Conservation (phyloP, 1,140 invertebrate species). For the Pantala flavescens region DNA sequence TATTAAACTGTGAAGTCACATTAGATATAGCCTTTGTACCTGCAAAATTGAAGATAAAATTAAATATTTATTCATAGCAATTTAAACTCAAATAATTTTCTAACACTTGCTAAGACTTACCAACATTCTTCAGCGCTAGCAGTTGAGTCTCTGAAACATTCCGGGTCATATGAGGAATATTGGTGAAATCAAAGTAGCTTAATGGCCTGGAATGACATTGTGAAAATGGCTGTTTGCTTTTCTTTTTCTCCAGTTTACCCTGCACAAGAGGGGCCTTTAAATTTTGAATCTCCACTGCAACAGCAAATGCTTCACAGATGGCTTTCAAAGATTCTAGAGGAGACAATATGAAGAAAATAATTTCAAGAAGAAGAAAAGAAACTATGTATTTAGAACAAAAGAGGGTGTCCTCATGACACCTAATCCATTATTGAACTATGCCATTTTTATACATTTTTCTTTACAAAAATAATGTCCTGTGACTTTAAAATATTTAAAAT, state of each 20-base stretch:
- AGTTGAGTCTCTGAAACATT: constrained; percentile 56
- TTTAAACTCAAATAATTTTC: neutral
- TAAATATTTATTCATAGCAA: constrained; percentile 3
- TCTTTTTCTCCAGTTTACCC: constrained; percentile 58
- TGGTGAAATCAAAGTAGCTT: constrained; percentile 42
- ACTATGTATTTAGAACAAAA: too few species aligned
- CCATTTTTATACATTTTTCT: too few species aligned
- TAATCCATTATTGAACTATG: too few species aligned
- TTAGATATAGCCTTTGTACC: constrained; percentile 74
- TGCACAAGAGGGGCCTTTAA: constrained; percentile 30
- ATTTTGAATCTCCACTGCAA: constrained; percentile 58
- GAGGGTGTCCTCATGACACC: too few species aligned
- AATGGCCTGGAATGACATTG: constrained; percentile 36
- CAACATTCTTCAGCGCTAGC: constrained; percentile 32
- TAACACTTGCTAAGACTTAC: constrained; percentile 17
- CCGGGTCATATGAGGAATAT: constrained; percentile 44
- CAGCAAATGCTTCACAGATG: constrained; percentile 74
- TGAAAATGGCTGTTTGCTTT: constrained; percentile 52
- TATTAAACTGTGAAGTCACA: constrained; percentile 73
- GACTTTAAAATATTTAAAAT: too few species aligned
- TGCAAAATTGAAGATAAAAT: constrained; percentile 25
- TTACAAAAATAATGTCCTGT: too few species aligned
- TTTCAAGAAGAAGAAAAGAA: too few species aligned
- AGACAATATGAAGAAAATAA: neutral
- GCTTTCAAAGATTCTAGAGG: constrained; percentile 73